Percentiles rank a stretch among this genome's conserved stretches.
These are phyloP conservation scores for Craseonycteris thonglongyai DNA, from an alignment of 2,113 vertebrate genomes.

Conservation along the genomic window DNA sequence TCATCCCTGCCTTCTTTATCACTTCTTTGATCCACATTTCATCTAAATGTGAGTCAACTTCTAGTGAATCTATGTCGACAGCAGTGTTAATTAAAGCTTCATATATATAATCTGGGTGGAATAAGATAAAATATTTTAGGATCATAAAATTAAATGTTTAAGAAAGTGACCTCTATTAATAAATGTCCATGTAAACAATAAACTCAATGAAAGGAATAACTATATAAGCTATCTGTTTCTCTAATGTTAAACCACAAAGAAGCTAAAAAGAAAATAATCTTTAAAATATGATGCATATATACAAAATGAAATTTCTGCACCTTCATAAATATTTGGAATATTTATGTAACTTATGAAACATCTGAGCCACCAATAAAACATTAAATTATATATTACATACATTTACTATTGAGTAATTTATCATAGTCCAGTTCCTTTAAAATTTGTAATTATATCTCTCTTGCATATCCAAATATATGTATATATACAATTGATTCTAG, in stretches of 20 bases:
- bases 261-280: neutral
- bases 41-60: slow-evolving; percentile 80
- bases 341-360: neutral
- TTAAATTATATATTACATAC: neutral
- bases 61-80: slow-evolving; percentile 80
- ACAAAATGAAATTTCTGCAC: neutral
- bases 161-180: neutral
- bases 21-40: slow-evolving; percentile 88
- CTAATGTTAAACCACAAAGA: neutral
- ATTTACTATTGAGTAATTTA: neutral
- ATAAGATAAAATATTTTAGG: slow-evolving; percentile 29
- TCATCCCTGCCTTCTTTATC: slow-evolving; percentile 90
- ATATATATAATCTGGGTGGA: slow-evolving; percentile 83
- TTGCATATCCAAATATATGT: neutral
- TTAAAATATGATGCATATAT: neutral
- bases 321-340: slow-evolving; percentile 10
- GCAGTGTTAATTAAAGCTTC: slow-evolving; percentile 87
- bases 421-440: neutral
- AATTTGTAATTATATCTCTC: neutral
- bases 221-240: slow-evolving; percentile 4
- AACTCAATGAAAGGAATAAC: neutral
- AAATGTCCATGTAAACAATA: neutral
- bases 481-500: neutral
- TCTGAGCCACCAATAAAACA: neutral
- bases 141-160: slow-evolving; percentile 19